phyloP scores from a whole-genome alignment of 2,113 vertebrate genomes.

The Neolamprologus tretocephalus region DNA sequence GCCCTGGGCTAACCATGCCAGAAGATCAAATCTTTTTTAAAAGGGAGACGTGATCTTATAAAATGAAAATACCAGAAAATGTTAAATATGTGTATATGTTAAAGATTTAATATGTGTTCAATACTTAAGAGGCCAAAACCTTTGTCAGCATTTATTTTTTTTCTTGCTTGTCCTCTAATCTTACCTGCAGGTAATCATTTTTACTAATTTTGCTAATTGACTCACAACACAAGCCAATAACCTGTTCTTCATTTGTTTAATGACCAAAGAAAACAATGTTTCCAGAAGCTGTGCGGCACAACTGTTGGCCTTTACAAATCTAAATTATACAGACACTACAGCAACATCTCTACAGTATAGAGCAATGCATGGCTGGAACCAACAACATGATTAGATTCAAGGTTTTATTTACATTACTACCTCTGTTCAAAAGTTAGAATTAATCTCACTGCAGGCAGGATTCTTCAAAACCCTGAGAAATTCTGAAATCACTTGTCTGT shows the following conservation, averaged over 20 bases:
- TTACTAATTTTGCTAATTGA: neutral
- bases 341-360: neutral
- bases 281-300: neutral
- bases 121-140: neutral
- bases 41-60: neutral
- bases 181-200: neutral
- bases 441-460: neutral
- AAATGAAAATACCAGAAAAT: neutral
- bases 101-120: neutral
- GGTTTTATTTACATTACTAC: neutral
- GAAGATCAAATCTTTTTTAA: neutral
- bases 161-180: neutral
- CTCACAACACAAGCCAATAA: neutral
- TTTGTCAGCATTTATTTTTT: neutral
- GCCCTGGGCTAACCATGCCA: neutral
- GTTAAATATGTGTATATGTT: neutral
- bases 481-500: neutral
- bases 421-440: neutral
- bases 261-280: neutral
- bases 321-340: neutral
- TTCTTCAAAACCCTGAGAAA: neutral
- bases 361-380: neutral
- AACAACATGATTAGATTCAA: neutral
- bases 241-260: neutral
- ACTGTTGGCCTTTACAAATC: neutral